Evolutionary conservation across 2,888 invertebrate genomes (phyloP), one percentile per base, ranked within the genome.

Genomic region (Eumacrocentrus americanus): DNA sequence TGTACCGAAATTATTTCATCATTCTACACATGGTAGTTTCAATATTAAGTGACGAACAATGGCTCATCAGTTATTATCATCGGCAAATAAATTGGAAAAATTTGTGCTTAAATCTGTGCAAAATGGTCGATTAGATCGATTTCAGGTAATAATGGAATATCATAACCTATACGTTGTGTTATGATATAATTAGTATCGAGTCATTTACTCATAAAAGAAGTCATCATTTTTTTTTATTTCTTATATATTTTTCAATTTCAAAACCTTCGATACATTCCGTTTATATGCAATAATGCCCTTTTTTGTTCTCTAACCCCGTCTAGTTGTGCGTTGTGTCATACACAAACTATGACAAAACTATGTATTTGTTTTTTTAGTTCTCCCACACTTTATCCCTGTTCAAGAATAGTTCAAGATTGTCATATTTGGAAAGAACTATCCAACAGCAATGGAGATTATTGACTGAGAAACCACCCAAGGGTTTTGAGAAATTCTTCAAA

Each of bases 401-500:
- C 22, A 79, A 72, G 63, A 76, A 74, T 71, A 69, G 70, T 67
- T 81, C 74, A 22, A 86, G 86, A 70, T 82, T 83, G 66, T 84
- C 84, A 70, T 84, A 83, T 66, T 68, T 87, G 72, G 84, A 87
- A 81, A 83, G 83, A 69, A 83, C 88, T 67, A n/a, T 60, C 3
- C 80, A 87, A 78, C 85, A 86, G 72, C 84, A 90, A 71, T 91
- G 85, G 83, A 81, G 78, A 67, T 66, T 85, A 59, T 85, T 92
- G 69, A 90, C 91, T 74, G 88, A 91, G 71, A 90, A 91, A 73
- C 90, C 92, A 11, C 95, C 95, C 0, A 95, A 95, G 82, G 96
- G 96, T 1, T 96, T 96, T 81, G 96, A 95, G 77, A 95, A 96
- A 75, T 95, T 91, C 80, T 96, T 93, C 72, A 87, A 89, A 74